phyloP scores from a whole-genome alignment of 1,140 invertebrate species.

The Drosophila auraria region DNA sequence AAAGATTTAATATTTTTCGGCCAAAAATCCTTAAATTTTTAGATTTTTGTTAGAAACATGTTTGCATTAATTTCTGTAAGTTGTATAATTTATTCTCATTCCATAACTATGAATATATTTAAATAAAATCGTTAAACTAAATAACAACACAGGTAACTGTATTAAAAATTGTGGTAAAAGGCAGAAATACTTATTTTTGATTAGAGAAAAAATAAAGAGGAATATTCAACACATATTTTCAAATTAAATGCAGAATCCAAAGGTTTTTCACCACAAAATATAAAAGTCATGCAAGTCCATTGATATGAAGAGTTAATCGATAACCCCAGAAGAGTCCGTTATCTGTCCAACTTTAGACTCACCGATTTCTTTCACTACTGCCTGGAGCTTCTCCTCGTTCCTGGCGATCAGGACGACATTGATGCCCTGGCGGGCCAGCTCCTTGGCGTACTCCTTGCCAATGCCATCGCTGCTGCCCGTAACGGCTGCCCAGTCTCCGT shows the following conservation, averaged over 20 bases:
- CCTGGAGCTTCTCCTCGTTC: constrained; percentile 90
- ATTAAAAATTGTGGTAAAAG: too few species aligned
- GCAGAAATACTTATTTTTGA: too few species aligned
- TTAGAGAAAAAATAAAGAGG: too few species aligned
- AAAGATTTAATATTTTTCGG: not conserved
- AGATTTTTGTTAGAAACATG: too few species aligned
- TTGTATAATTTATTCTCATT: too few species aligned
- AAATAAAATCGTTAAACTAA: too few species aligned
- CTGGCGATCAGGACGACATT: constrained; percentile 95
- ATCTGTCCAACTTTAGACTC: constrained; percentile 41
- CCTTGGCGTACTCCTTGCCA: constrained; percentile 94
- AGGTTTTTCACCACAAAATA: not conserved
- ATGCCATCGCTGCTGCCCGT: constrained; percentile 98
- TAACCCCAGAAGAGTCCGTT: not conserved
- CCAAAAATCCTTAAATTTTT: not conserved
- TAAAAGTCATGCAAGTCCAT: not conserved
- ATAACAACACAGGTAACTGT: too few species aligned
- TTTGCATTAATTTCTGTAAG: too few species aligned
- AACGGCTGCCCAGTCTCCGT: constrained; percentile 86
- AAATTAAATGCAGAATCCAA: too few species aligned
- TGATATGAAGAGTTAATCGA: not conserved
- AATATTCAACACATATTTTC: too few species aligned
- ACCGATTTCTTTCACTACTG: constrained; percentile 92
- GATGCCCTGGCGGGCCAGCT: constrained; percentile 91
- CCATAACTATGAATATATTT: too few species aligned